phyloP scores from a whole-genome alignment of 2,797 vertebrate species.

The Pangasius krempfi region DNA sequence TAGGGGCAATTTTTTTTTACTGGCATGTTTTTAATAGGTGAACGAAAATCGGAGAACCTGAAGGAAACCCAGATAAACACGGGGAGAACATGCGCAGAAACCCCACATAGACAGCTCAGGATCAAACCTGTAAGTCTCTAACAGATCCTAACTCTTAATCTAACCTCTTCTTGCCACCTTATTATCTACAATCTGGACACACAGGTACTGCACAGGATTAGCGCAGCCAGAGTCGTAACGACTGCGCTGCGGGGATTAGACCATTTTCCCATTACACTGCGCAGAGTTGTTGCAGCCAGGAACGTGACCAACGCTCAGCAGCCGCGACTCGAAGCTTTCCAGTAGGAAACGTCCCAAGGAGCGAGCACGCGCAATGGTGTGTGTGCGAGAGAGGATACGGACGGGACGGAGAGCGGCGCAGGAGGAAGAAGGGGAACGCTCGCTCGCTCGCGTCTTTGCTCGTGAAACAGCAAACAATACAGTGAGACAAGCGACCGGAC shows the following conservation, averaged over 20 bases:
- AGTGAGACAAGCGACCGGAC: not conserved
- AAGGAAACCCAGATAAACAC: not conserved
- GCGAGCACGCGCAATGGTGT: constrained; percentile 62
- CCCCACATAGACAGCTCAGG: not conserved
- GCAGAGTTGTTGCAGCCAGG: constrained; percentile 48
- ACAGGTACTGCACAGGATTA: constrained; percentile 27
- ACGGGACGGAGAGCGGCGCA: constrained; percentile 64
- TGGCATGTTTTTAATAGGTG: not conserved
- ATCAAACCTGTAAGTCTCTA: not conserved
- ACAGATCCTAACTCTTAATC: not conserved
- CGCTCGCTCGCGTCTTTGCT: constrained; percentile 33
- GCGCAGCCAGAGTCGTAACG: constrained; percentile 46
- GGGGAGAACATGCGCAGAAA: not conserved
- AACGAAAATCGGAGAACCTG: not conserved
- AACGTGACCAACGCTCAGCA: constrained; percentile 25
- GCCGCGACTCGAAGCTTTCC: constrained; percentile 51
- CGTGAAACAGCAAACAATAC: constrained; percentile 20
- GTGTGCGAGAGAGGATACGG: constrained; percentile 52
- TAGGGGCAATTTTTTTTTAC: not conserved
- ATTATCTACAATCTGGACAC: not conserved
- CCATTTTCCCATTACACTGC: not conserved
- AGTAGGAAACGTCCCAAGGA: constrained; percentile 64
- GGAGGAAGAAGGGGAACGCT: constrained; percentile 53
- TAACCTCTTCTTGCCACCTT: too few relatives aligned
- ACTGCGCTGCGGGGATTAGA: not conserved